These are phyloP conservation scores for Poecilobothrus nobilitatus DNA, from an alignment of 2,888 invertebrate species.

Conservation along the genomic window DNA sequence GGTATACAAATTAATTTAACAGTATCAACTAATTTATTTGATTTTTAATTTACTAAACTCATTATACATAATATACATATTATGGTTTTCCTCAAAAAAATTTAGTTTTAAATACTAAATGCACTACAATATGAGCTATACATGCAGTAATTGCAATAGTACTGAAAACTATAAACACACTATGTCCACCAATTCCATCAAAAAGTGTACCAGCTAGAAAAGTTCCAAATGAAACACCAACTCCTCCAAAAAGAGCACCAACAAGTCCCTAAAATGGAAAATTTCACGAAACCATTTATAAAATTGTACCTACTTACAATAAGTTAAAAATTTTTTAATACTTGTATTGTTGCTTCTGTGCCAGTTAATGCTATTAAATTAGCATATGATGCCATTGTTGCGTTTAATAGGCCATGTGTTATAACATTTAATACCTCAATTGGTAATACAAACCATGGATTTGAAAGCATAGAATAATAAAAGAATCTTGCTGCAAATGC, in stretches of 20 bases:
- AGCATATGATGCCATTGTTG: conserved; percentile 74
- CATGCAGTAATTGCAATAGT: background rate
- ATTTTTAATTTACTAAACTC: too few relatives aligned
- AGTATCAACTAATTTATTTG: too few relatives aligned
- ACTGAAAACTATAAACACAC: background rate
- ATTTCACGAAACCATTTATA: too few relatives aligned
- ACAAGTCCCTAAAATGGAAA: conserved; percentile 58
- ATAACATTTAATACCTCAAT: conserved; percentile 74
- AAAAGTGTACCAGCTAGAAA: conserved; percentile 56
- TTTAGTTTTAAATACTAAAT: background rate
- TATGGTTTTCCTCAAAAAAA: background rate
- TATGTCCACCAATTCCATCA: background rate
- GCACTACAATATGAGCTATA: background rate
- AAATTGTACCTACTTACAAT: too few relatives aligned
- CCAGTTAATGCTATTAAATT: conserved; percentile 67
- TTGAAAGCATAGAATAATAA: conserved; percentile 61
- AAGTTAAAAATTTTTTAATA: background rate
- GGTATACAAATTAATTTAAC: too few relatives aligned
- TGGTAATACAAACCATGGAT: conserved; percentile 70
- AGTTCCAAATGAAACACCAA: conserved; percentile 73
- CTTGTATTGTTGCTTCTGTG: conserved; percentile 71
- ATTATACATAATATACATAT: too few relatives aligned
- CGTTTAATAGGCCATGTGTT: conserved; percentile 72
- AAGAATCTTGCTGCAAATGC: conserved; percentile 67
- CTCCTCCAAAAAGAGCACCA: conserved; percentile 78